Conservation (phyloP, 2,888 invertebrate genomes). For the Xylota segnis region DNA sequence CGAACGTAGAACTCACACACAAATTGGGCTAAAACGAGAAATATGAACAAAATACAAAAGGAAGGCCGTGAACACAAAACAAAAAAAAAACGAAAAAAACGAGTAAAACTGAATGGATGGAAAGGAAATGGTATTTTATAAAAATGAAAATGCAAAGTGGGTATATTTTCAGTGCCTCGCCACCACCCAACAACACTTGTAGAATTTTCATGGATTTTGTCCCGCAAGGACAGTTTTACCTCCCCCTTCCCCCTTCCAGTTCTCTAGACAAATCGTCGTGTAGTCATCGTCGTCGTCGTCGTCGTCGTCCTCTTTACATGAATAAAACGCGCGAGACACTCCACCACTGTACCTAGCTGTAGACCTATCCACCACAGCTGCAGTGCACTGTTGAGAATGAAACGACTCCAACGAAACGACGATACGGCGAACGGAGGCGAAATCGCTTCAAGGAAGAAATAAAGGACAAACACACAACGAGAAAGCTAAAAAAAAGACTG, state of each 20-base stretch:
- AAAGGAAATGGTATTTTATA: conserved; percentile 64
- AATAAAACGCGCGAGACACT: conserved; percentile 38
- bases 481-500: background rate
- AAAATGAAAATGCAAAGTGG: conserved; percentile 70
- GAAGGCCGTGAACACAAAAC: background rate
- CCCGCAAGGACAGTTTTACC: conserved; percentile 35
- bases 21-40: conserved; percentile 65
- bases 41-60: conserved; percentile 43
- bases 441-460: conserved; percentile 28
- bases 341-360: background rate
- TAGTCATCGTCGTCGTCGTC: conserved; percentile 18
- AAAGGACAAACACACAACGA: conserved; percentile 22
- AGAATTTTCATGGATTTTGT: conserved; percentile 60
- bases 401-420: background rate
- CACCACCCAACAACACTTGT: conserved; percentile 57
- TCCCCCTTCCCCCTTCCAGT: background rate
- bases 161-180: conserved; percentile 25
- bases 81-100: background rate
- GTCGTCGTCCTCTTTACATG: conserved; percentile 23
- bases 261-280: conserved; percentile 55
- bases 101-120: background rate
- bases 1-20: conserved; percentile 26
- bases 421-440: conserved; percentile 11
- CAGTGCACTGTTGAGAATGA: background rate
- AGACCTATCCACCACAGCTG: background rate